A percentile compares a stretch with the other conserved stretches of the same genome.
These are phyloP conservation scores for Apis florea DNA, from an alignment of 1,140 invertebrate genomes.

Conservation along the genomic window DNA sequence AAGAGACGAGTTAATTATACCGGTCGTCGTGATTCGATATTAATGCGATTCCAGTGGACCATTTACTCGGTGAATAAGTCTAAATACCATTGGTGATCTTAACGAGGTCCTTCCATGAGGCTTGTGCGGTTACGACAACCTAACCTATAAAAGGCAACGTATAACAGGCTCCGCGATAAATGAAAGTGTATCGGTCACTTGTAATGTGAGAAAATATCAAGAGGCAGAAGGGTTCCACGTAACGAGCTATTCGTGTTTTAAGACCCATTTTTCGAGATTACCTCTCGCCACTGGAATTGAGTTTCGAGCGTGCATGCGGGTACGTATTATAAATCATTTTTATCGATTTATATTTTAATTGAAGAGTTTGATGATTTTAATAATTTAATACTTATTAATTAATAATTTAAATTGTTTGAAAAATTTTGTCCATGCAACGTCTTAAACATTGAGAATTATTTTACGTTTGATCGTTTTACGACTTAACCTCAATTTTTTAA, in stretches of 20 bases:
- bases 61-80: neutral
- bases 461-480: too few species aligned
- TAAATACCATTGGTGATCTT: conserved; percentile 1
- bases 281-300: neutral
- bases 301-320: neutral
- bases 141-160: neutral
- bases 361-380: too few species aligned
- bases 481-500: too few species aligned
- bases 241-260: conserved; percentile 25
- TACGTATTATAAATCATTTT: neutral
- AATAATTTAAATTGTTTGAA: too few species aligned
- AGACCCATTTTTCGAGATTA: conserved; percentile 4
- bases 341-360: too few species aligned
- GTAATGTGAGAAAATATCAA: conserved; percentile 28
- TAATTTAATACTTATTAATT: too few species aligned
- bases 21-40: neutral
- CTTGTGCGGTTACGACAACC: neutral
- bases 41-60: neutral
- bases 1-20: conserved; percentile 32
- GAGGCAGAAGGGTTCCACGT: neutral
- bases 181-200: conserved; percentile 20
- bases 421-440: too few species aligned
- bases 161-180: neutral
- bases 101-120: neutral
- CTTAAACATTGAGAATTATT: too few species aligned